Evolutionary conservation across 2,113 vertebrate genomes (phyloP), one percentile per base, ranked within the genome.

Genomic region (Hippocampus mohnikei): DNA sequence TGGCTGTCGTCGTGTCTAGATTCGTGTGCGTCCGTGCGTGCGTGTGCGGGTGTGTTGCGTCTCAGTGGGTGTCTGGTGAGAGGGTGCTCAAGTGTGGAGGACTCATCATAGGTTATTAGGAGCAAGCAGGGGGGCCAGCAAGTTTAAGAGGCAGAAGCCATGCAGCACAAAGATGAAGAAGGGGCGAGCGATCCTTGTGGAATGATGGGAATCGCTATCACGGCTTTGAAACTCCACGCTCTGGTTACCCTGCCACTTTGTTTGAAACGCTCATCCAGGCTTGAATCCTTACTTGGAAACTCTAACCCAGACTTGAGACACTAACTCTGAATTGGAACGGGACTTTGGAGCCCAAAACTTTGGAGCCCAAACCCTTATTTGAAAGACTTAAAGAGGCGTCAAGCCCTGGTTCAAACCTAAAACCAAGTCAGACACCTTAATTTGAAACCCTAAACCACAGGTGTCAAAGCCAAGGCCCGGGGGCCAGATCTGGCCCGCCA

Each of bases 71-170:
- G 84, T 88, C 90, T 92, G 91, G 91, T 92, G 88, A 84, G 84
- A 88, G 89, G 84, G 87, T 91, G 88, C 88, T 91, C 89, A 88
- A 86, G 89, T 92, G 90, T 91, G 85, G 88, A 91, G 88, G 88
- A 91, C 88, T 91, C 89, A 92, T 91, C 91, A 90, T 91, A 87
- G 85, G 83, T 89, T 92, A 92, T 92, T 91, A 92, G 86, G 86
- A 88, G 84, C 80, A 71, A 85, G 87, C 84, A 88, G 91, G 83
- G n/a, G 86, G 85, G 82, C 66, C 74, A 83, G 81, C 78, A 85
- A 87, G 82, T 79, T 55, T 76, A 69, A 70, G 84, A 76, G 78
- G 81, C 71, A 80, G 81, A 33, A 67, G 66, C 60, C 71, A 66
- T 56, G 70, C 59, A 40, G 81, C 27, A 74, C 65, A 79, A 74